Evolutionary conservation across 1,140 invertebrate species (phyloP), one percentile per base, ranked within the genome.

Genomic region (Brachionus rotundiformis): DNA sequence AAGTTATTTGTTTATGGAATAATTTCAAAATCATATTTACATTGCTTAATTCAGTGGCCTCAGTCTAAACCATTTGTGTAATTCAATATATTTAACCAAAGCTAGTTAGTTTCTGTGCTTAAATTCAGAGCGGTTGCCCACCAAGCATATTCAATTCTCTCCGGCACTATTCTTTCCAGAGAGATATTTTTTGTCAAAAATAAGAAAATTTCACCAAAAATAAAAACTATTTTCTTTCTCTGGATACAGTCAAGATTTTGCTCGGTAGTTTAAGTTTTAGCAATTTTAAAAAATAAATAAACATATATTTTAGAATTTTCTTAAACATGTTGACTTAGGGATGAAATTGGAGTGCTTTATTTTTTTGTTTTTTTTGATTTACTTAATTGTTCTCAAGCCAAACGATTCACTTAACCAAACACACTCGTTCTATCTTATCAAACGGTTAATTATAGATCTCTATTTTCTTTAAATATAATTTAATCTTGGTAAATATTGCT

Each of bases 11-110:
- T 68, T 68, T 68, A 4, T 68, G 63, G 27, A 33, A 68, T 68
- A 68, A 68, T 33, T 68, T 36, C 33, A 68, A 68, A 68, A 68
- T 68, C 31, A 68, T 68, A 68, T 68, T 68, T 68, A 68, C 63
- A 68, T 68, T 68, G 63, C 29, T 63, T 63, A 13, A 63, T 63
- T 63, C 5, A 63, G 61, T 3, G 61, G 61, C 29, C 61, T 63
- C 61, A 63, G 29, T 63, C 61, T 27, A 63, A 63, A 68, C 47
- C 47, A 25, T 54, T 54, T 16, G 2, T n/a, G 47, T 54, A 54
- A 54, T 54, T 54, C 47, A 54, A 54, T 54, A 54, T 54, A 54
- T 54, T 54, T 54, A 54, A 54, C 47, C 47, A 54, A 19, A 54
- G 19, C 47, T 54, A 54, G 47, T 1, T 25, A 8, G 1, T 41